phyloP scores from a whole-genome alignment of 2,797 vertebrate genomes.

The Pseudochaenichthys georgianus region DNA sequence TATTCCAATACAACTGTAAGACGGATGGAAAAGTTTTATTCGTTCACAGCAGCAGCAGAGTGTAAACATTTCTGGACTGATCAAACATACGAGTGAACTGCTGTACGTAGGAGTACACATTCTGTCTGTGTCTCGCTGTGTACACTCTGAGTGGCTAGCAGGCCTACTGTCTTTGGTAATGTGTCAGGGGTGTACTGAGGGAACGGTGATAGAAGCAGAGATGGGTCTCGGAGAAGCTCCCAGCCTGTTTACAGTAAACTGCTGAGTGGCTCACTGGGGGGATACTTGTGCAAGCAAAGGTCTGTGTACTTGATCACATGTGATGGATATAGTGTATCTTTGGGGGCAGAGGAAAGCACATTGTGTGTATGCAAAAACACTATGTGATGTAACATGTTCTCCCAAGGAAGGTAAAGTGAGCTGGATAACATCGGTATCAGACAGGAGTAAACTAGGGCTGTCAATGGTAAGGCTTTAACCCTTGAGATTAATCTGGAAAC shows the following conservation, averaged over 20 bases:
- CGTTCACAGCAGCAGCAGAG: slow-evolving; percentile 13
- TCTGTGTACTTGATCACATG: slow-evolving; percentile 29
- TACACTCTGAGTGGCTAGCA: background rate
- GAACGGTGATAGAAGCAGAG: slow-evolving; percentile 36
- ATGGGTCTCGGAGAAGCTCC: slow-evolving; percentile 35
- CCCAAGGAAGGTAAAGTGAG: slow-evolving; percentile 1
- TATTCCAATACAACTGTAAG: slow-evolving; percentile 15
- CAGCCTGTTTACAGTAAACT: slow-evolving; percentile 70
- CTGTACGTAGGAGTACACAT: slow-evolving; percentile 4
- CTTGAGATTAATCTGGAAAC: no score
- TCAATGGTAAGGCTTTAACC: no score
- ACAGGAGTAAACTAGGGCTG: background rate
- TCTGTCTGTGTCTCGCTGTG: background rate
- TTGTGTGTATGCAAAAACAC: background rate
- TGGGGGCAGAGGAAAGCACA: background rate
- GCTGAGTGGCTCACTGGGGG: slow-evolving; percentile 45
- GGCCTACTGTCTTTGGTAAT: slow-evolving; percentile 40
- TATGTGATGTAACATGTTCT: background rate
- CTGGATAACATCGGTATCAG: background rate
- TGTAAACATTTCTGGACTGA: slow-evolving; percentile 42
- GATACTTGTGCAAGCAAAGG: slow-evolving; percentile 42
- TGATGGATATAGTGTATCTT: slow-evolving; percentile 9
- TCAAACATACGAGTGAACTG: slow-evolving; percentile 18
- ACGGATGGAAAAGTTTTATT: slow-evolving; percentile 38
- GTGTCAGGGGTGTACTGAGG: slow-evolving; percentile 32